phyloP scores from a whole-genome alignment of 2,888 invertebrate species.

The Eupsilia transversa region DNA sequence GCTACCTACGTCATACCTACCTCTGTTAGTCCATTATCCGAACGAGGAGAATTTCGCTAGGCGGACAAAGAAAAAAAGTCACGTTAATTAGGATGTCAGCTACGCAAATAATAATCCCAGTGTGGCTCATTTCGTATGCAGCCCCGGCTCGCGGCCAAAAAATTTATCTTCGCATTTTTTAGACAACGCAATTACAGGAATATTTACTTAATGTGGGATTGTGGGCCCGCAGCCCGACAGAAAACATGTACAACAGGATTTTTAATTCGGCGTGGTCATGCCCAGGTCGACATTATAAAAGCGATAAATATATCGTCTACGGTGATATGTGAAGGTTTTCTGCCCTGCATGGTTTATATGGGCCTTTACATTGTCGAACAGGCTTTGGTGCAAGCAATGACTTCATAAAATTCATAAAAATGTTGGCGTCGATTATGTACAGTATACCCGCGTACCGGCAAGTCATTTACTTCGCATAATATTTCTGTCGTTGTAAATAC shows the following conservation, averaged over 20 bases:
- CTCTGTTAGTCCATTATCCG: conserved; percentile 74
- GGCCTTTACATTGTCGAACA: conserved; percentile 45
- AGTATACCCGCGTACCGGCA: conserved; percentile 44
- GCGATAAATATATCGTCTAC: conserved; percentile 68
- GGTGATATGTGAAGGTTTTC: conserved; percentile 56
- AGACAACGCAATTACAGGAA: conserved; percentile 86
- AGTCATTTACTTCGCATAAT: conserved; percentile 57
- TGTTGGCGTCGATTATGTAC: conserved; percentile 51
- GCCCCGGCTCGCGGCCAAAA: conserved; percentile 80
- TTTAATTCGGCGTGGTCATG: conserved; percentile 73
- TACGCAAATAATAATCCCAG: conserved; percentile 87
- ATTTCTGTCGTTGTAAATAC: conserved; percentile 57
- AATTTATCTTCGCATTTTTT: conserved; percentile 85
- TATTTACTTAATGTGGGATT: conserved; percentile 85
- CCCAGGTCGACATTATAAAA: conserved; percentile 62
- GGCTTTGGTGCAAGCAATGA: conserved; percentile 53
- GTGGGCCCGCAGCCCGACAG: conserved; percentile 72
- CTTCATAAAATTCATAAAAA: conserved; percentile 59
- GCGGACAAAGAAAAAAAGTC: conserved; percentile 83
- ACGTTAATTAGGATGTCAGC: conserved; percentile 88
- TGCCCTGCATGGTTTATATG: conserved; percentile 46
- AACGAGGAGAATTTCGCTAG: conserved; percentile 76
- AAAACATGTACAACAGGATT: conserved; percentile 77
- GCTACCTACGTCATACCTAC: conserved; percentile 60
- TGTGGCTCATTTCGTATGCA: conserved; percentile 86